These are phyloP conservation scores for Scolopax bukidnonensis DNA, from an alignment of 2,797 vertebrate species.

Conservation along the genomic window DNA sequence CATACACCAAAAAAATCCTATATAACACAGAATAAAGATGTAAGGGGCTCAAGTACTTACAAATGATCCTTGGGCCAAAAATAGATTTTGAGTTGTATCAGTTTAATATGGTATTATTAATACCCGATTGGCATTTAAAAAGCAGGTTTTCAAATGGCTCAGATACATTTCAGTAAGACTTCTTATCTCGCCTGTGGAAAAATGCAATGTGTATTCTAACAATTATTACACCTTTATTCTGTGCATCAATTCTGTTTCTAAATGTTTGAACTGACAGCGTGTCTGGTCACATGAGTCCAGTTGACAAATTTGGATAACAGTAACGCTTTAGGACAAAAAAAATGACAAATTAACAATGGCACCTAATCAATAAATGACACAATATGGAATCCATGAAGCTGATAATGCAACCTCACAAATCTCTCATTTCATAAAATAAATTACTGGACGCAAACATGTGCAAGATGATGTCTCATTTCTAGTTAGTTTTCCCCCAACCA, in stretches of 20 bases:
- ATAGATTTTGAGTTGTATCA: not conserved
- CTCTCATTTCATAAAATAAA: conserved; percentile 64
- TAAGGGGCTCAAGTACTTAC: not conserved
- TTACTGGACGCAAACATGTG: conserved; percentile 6
- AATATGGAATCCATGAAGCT: conserved; percentile 81
- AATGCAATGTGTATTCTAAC: conserved; percentile 16
- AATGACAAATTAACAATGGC: conserved; percentile 92
- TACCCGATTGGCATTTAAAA: not conserved
- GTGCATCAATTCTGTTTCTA: conserved; percentile 71
- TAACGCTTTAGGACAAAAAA: conserved; percentile 85
- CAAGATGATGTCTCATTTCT: not conserved
- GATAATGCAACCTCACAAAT: conserved; percentile 67
- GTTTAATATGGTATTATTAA: not conserved
- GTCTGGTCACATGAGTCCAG: conserved; percentile 78
- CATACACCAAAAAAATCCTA: not conserved
- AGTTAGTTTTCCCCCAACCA: not conserved
- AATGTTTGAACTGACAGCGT: conserved; percentile 79
- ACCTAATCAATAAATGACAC: conserved; percentile 96
- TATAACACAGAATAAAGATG: not conserved
- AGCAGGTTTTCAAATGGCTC: not conserved
- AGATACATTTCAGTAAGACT: not conserved
- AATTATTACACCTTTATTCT: conserved; percentile 64
- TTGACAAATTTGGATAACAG: conserved; percentile 84
- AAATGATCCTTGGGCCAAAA: not conserved
- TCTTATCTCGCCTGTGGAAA: conserved; percentile 15